Evolutionary conservation across 92 coral and sea anemone species (phyloP).

Genomic region (Isaurus tuberculatus): DNA sequence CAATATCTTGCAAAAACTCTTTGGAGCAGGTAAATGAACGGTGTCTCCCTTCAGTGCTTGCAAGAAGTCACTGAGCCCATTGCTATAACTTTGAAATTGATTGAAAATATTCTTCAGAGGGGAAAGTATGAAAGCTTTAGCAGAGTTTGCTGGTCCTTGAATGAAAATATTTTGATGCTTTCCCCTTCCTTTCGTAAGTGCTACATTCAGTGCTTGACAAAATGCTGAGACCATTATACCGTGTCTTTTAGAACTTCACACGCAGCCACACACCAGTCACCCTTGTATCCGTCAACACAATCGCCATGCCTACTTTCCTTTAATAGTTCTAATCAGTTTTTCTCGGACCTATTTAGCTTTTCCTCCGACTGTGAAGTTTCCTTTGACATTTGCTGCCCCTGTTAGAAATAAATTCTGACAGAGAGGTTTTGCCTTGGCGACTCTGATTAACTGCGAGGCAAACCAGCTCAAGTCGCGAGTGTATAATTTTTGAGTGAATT

Average conservation of each 20-base stretch:
- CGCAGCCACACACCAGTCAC: too few species aligned
- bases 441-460: neutral
- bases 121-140: too few species aligned
- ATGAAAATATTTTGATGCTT: too few species aligned
- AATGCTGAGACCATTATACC: too few species aligned
- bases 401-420: neutral
- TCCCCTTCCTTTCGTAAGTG: too few species aligned
- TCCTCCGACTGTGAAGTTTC: neutral
- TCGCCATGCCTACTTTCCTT: too few species aligned
- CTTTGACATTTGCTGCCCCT: neutral
- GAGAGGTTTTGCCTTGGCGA: neutral
- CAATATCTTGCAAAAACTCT: neutral
- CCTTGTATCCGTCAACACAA: too few species aligned
- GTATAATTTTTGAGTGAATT: neutral
- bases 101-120: too few species aligned
- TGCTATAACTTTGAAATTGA: neutral
- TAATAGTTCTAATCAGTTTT: neutral
- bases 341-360: neutral
- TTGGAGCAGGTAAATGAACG: neutral
- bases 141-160: too few species aligned
- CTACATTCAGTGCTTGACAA: too few species aligned
- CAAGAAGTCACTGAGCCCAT: neutral
- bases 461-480: neutral
- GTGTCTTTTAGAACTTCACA: too few species aligned
- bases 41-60: slow-evolving; percentile 1